Conservation (phyloP, 2,888 invertebrate species). For the Gasteruption jaculator region DNA sequence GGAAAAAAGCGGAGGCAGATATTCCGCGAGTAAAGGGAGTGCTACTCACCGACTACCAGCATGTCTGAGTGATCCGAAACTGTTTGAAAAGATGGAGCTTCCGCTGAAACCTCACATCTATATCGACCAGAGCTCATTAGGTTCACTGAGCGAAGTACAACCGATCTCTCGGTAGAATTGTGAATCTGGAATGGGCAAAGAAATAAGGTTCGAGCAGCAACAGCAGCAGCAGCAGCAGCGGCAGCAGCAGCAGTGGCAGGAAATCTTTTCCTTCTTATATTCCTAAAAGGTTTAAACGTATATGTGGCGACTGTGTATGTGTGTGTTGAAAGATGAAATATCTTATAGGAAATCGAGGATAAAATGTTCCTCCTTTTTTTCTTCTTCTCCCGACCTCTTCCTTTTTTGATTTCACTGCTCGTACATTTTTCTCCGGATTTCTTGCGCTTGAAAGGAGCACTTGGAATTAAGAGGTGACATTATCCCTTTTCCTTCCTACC, state of each 20-base stretch:
- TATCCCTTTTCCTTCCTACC: no score
- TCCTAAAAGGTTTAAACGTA: no score
- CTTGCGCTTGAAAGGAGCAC: no score
- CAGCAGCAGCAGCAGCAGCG: not conserved
- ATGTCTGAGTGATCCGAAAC: slow-evolving; percentile 65
- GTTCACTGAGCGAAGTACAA: slow-evolving; percentile 63
- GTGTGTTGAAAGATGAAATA: no score
- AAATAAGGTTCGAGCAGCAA: not conserved
- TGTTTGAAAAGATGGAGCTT: slow-evolving; percentile 68
- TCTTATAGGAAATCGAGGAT: no score
- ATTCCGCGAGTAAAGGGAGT: no score
- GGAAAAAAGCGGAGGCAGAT: no score
- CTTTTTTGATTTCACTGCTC: not conserved
- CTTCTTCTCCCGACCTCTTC: not conserved
- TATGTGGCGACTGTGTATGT: no score
- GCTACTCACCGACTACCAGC: slow-evolving; percentile 69
- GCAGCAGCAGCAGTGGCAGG: not conserved
- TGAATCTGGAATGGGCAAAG: slow-evolving; percentile 55
- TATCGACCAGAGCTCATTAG: slow-evolving; percentile 63
- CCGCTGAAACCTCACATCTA: slow-evolving; percentile 68
- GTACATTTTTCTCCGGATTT: no score
- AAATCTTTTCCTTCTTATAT: no score
- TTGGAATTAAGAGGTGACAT: no score
- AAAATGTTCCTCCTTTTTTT: no score
- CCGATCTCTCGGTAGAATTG: slow-evolving; percentile 65